These are phyloP conservation scores for Porites cylindrica DNA, from an alignment of 92 coral and sea anemone genomes.

Conservation along the genomic window DNA sequence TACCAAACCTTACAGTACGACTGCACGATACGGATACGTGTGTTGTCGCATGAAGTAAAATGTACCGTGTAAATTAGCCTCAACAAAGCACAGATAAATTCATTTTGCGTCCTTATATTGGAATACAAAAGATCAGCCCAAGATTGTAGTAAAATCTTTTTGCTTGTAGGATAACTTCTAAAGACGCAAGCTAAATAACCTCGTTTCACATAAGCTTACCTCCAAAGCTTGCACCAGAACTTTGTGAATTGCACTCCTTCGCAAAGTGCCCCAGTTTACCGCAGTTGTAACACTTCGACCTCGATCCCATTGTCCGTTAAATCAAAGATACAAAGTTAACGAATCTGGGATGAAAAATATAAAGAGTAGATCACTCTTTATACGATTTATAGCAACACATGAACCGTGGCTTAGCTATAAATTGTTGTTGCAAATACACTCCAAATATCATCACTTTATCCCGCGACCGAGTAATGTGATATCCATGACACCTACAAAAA, in stretches of 20 bases:
- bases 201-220: background rate
- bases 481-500: background rate
- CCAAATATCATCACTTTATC: background rate
- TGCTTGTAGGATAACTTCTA: no score
- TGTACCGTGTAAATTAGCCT: no score
- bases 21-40: no score
- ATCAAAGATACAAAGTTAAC: background rate
- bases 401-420: background rate
- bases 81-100: no score
- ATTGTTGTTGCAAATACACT: background rate
- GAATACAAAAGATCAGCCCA: no score
- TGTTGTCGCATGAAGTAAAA: no score
- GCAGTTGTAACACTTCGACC: conserved; percentile 78
- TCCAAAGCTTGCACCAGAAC: conserved; percentile 73
- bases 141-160: no score
- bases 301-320: conserved; percentile 29
- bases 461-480: background rate
- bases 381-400: background rate
- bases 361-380: background rate
- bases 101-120: no score
- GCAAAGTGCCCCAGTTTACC: conserved; percentile 91
- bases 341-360: background rate
- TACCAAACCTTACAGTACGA: no score
- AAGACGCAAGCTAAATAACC: no score
- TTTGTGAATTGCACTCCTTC: conserved; percentile 80